These are phyloP conservation scores for Melopsittacus undulatus DNA, from an alignment of 2,797 vertebrate genomes.

Conservation along the genomic window DNA sequence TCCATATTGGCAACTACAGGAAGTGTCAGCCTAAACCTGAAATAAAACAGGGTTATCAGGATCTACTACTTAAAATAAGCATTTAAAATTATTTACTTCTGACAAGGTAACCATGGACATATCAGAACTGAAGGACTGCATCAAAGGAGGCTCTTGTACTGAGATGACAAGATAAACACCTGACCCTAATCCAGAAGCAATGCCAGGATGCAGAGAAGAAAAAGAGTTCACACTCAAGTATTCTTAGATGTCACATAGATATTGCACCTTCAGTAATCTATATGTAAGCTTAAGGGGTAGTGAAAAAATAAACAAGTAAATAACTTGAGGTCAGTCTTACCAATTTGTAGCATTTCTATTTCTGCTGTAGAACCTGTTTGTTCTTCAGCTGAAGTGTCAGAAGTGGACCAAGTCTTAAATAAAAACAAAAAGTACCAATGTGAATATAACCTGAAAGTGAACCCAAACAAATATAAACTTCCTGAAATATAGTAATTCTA, in stretches of 20 bases:
- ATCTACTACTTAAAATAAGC: neutral
- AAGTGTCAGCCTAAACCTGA: neutral
- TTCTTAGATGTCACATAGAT: neutral
- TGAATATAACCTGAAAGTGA: neutral
- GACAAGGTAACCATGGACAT: neutral
- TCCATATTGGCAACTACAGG: neutral
- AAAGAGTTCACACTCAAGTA: neutral
- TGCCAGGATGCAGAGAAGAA: neutral
- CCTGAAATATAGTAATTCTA: neutral
- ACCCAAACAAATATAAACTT: neutral
- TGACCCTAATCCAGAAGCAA: neutral
- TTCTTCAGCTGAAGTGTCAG: constrained; percentile 3
- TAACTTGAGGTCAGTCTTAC: constrained; percentile 58
- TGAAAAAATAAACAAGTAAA: neutral
- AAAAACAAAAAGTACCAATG: neutral
- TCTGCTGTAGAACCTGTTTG: neutral
- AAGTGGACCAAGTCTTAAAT: constrained; percentile 45
- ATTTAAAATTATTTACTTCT: neutral
- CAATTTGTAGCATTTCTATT: constrained; percentile 52
- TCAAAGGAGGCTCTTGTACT: neutral
- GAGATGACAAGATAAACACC: neutral
- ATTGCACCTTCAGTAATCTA: neutral
- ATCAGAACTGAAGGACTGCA: neutral
- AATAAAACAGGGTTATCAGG: neutral
- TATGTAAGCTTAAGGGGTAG: neutral